Conservation (phyloP, 92 coral and sea anemone species). For the Palythoa grandiflora region DNA sequence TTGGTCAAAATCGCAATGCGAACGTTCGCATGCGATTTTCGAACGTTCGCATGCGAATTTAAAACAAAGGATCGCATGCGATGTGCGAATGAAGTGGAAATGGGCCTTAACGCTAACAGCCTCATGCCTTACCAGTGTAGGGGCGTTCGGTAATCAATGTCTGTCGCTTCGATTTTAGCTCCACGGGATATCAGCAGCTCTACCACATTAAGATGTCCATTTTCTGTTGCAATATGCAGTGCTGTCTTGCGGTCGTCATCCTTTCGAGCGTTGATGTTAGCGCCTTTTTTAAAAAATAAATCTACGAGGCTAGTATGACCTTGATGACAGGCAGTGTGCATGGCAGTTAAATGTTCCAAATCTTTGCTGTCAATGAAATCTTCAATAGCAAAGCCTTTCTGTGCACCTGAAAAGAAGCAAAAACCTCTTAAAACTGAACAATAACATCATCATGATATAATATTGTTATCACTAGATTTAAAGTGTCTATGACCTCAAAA, state of each 20-base stretch:
- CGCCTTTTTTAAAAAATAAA: conserved; percentile 71
- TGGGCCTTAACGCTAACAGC: no score
- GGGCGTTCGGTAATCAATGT: conserved; percentile 79
- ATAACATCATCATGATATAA: not conserved
- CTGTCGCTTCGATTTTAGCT: conserved; percentile 63
- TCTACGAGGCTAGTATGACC: conserved; percentile 60
- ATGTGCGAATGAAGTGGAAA: no score
- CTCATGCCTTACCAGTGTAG: conserved; percentile 49
- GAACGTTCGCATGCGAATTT: no score
- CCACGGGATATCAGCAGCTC: conserved; percentile 75
- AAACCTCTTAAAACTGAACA: not conserved
- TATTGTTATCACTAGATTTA: no score
- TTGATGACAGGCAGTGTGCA: conserved; percentile 62
- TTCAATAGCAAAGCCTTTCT: conserved; percentile 27
- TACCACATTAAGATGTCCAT: conserved; percentile 69
- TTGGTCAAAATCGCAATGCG: no score
- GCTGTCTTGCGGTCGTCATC: conserved; percentile 58
- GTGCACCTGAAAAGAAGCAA: conserved; percentile 52
- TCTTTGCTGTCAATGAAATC: conserved; percentile 58
- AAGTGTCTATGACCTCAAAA: no score
- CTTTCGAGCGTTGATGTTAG: conserved; percentile 61
- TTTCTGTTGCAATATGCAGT: conserved; percentile 73
- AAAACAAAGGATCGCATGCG: no score
- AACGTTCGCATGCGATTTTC: no score
- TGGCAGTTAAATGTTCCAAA: conserved; percentile 62